Evolutionary conservation across 2,797 vertebrate species (phyloP).

Genomic region (Gadopsis marmoratus): DNA sequence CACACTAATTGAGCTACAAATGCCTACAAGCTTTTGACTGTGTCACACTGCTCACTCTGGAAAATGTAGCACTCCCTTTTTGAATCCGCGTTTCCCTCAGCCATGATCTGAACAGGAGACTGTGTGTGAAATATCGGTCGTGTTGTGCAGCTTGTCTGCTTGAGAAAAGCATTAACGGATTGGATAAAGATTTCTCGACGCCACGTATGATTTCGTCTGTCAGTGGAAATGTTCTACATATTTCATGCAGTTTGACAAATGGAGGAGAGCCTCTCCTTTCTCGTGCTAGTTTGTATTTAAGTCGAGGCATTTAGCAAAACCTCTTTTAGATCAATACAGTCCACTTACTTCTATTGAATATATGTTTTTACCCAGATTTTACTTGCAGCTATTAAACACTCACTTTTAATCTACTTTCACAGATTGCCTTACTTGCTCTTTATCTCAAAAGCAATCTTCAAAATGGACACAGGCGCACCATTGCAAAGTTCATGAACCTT

Average conservation of each 20-base stretch:
- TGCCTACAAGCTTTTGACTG: constrained; percentile 11
- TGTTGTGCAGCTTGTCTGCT: constrained; percentile 2
- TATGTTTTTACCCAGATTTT: not conserved
- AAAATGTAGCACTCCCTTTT: constrained; percentile 5
- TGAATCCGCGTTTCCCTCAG: not conserved
- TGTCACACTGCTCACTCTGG: not conserved
- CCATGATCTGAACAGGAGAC: not conserved
- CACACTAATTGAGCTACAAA: constrained; percentile 24
- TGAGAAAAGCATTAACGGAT: constrained; percentile 10
- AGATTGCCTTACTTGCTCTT: not conserved
- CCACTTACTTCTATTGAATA: not conserved
- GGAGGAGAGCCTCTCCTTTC: not conserved
- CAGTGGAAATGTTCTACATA: not conserved
- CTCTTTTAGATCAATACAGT: constrained; percentile 12
- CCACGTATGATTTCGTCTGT: not conserved
- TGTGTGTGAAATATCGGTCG: not conserved
- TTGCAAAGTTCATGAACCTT: constrained; percentile 7
- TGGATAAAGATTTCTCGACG: not conserved
- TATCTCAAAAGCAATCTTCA: not conserved
- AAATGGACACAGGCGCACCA: not conserved
- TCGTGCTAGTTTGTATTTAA: constrained; percentile 11
- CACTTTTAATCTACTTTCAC: not conserved
- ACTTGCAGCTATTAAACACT: not conserved
- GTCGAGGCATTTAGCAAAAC: not conserved
- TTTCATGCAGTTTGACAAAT: constrained; percentile 6